phyloP scores from a whole-genome alignment of 2,113 vertebrate genomes.

The Stercorarius parasiticus region DNA sequence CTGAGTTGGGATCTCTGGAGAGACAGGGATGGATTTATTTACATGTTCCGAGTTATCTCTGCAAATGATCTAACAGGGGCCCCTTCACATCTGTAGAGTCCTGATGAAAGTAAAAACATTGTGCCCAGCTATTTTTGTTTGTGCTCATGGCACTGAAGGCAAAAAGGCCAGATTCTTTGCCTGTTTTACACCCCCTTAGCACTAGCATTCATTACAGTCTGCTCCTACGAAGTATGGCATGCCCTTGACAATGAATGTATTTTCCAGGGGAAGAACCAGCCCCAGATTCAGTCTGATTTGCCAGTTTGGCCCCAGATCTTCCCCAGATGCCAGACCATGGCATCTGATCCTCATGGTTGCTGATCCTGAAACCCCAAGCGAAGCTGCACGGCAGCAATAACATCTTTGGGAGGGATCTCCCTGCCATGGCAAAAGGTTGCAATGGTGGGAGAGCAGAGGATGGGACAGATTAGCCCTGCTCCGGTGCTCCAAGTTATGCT shows the following conservation, averaged over 20 bases:
- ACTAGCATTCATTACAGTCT: not conserved
- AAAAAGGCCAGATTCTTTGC: not conserved
- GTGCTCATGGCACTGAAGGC: not conserved
- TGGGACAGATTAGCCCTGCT: not conserved
- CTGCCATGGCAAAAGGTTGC: rapidly evolving
- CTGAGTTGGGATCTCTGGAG: not conserved
- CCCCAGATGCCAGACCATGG: not conserved
- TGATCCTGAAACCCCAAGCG: not conserved
- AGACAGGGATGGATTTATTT: not conserved
- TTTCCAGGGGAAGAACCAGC: not conserved
- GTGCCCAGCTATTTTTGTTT: not conserved
- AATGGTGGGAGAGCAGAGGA: not conserved
- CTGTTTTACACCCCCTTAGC: not conserved
- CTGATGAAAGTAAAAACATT: slow-evolving; percentile 33
- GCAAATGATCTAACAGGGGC: not conserved
- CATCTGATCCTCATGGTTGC: too few relatives aligned
- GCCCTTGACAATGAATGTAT: not conserved
- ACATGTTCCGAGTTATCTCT: not conserved
- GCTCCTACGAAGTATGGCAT: rapidly evolving
- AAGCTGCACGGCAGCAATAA: not conserved
- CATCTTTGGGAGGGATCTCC: not conserved
- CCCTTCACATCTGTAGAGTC: not conserved
- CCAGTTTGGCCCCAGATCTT: not conserved
- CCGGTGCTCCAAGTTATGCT: not conserved
- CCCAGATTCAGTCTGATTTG: not conserved